Evolutionary conservation across 2,797 vertebrate species (phyloP).

Genomic region (Onychomys arenicola): DNA sequence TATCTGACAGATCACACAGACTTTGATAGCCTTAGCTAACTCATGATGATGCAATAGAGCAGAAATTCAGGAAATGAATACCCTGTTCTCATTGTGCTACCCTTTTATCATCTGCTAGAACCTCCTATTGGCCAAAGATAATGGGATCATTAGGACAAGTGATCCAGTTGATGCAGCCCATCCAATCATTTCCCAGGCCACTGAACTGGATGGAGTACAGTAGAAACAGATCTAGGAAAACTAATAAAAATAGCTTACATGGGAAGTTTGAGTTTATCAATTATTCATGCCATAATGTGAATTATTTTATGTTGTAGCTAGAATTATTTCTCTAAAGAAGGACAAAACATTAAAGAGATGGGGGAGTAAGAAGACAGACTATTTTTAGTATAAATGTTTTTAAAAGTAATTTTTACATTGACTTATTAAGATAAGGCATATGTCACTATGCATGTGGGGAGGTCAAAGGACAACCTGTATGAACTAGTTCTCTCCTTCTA

Average conservation of each 20-base stretch:
- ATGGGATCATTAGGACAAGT: background rate
- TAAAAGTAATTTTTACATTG: background rate
- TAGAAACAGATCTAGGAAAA: background rate
- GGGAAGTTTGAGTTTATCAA: background rate
- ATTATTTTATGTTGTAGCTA: conserved; percentile 27
- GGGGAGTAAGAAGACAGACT: background rate
- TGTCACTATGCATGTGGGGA: background rate
- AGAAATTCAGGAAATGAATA: conserved; percentile 11
- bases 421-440: background rate
- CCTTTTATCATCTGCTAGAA: background rate
- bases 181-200: background rate
- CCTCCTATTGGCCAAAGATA: background rate
- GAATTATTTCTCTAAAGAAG: conserved; percentile 14
- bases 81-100: background rate
- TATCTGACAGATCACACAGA: background rate
- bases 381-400: background rate
- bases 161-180: background rate
- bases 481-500: background rate
- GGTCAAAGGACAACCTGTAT: background rate
- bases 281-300: background rate
- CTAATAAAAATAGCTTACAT: background rate
- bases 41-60: background rate
- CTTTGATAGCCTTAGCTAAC: conserved; percentile 10
- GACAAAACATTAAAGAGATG: background rate
- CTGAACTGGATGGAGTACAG: background rate